Evolutionary conservation across 1,140 invertebrate species (phyloP), one percentile per base, ranked within the genome.

Genomic region (Gonioctena quinquepunctata): DNA sequence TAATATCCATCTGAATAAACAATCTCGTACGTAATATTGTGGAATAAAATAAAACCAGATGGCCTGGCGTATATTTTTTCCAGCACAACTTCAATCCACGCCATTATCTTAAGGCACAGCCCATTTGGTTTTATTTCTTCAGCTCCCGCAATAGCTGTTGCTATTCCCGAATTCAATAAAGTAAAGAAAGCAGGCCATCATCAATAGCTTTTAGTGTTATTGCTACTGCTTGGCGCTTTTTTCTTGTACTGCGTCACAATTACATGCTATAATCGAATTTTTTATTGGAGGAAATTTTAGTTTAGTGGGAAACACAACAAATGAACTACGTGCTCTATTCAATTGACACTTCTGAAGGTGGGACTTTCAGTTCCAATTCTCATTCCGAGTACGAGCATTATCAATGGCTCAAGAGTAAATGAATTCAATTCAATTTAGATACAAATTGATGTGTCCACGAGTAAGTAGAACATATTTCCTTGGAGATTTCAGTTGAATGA

Each of bases 91-190:
- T 76, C 74, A 74, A 76, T 76, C 65, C 70, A 22, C 11, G 56
- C 75, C 67, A 74, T 76, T 76, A 76, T 76, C 70, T 67, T 49
- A 61, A 66, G 65, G 70, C 70, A 74, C 70, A 70, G 70, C 50
- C 75, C 73, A 70, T 76, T 76, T 76, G 72, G 65, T 76, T 76
- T 76, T 76, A 76, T 76, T 76, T 54, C 67, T 71, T 72, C 62
- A 60, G 68, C 68, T 76, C 63, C 65, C 66, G 65, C 71, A 68
- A 69, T 71, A 73, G 72, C 71, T 68, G 65, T 69, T 65, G 64
- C 71, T 60, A 66, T 68, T 70, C 54, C 68, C 25, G 57, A 28
- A 71, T 71, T 71, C 72, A 71, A 74, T 74, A 69, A 66, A 68
- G 61, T 57, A 74, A 52, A 65, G 64, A 72, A 70, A 70, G 66